Conservation (phyloP, 2,888 invertebrate species). For the Quadroppia sp. region DNA sequence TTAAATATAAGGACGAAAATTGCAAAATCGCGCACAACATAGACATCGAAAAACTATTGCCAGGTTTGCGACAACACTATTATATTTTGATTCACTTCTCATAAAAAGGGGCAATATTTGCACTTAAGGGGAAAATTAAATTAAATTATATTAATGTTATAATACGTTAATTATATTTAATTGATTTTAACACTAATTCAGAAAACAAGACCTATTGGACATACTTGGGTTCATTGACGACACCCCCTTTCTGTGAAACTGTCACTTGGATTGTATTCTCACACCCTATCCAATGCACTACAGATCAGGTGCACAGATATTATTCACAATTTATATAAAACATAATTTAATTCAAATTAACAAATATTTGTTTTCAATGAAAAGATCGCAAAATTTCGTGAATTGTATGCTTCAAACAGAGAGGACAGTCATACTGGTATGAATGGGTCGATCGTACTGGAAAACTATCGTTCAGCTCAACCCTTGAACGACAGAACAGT, state of each 20-base stretch:
- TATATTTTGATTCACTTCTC: too few species aligned
- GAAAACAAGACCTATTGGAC: constrained; percentile 34
- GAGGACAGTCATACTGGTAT: not conserved
- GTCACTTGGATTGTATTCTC: constrained; percentile 42
- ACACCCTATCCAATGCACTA: constrained; percentile 34
- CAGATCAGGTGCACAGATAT: constrained; percentile 23
- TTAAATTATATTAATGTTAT: too few species aligned
- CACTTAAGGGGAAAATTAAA: too few species aligned
- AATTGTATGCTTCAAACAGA: constrained; percentile 15
- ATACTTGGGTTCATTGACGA: constrained; percentile 40
- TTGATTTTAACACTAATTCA: too few species aligned
- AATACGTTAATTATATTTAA: too few species aligned
- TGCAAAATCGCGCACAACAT: constrained; percentile 49
- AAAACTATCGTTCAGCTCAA: constrained; percentile 44
- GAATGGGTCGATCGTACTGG: not conserved
- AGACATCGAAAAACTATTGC: constrained; percentile 34
- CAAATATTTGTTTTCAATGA: not conserved
- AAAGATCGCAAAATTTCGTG: constrained; percentile 38
- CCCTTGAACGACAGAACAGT: constrained; percentile 41
- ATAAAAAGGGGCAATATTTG: too few species aligned
- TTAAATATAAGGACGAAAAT: constrained; percentile 49
- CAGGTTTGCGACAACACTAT: constrained; percentile 1
- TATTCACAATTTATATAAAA: too few species aligned
- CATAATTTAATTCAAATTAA: not conserved
- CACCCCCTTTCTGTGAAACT: constrained; percentile 41